phyloP scores from a whole-genome alignment of 2,888 invertebrate genomes.

The Drosophila subsilvestris region DNA sequence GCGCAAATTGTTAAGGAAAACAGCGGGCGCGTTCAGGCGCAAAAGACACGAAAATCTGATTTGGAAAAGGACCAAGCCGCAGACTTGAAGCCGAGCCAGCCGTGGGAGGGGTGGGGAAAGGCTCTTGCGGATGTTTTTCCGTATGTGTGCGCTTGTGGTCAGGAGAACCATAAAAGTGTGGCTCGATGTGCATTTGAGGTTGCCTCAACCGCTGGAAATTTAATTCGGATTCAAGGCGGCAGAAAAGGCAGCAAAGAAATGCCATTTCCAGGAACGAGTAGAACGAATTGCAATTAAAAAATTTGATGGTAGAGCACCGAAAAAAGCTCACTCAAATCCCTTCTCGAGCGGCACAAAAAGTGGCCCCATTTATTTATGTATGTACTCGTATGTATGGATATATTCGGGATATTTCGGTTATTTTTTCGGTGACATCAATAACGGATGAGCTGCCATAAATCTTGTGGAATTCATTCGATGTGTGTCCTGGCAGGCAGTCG shows the following conservation, averaged over 20 bases:
- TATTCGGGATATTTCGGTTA: not conserved
- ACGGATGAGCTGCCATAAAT: slow-evolving; percentile 60
- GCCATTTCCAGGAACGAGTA: not conserved
- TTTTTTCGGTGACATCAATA: slow-evolving; percentile 46
- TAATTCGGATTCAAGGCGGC: not conserved
- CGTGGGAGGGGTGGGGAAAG: not conserved
- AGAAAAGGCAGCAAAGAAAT: not conserved
- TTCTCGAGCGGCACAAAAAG: slow-evolving; percentile 21
- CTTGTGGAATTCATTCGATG: slow-evolving; percentile 45
- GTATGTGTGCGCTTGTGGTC: not conserved
- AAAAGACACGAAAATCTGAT: slow-evolving; percentile 49
- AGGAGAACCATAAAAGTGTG: not conserved
- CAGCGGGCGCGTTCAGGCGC: slow-evolving; percentile 49
- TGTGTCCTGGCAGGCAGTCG: slow-evolving; percentile 3
- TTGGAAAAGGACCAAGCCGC: slow-evolving; percentile 31
- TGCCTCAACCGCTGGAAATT: not conserved
- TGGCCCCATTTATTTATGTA: slow-evolving; percentile 19
- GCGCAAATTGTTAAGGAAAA: slow-evolving; percentile 60
- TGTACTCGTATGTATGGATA: not conserved
- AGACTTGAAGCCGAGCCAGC: slow-evolving; percentile 1
- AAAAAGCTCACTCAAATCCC: slow-evolving; percentile 23
- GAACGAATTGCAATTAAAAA: slow-evolving; percentile 31
- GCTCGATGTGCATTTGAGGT: not conserved
- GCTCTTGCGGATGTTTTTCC: not conserved
- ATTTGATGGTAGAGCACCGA: slow-evolving; percentile 19